A percentile compares a stretch with the other conserved stretches of the same genome.
Conservation (phyloP, 64 coral and sea anemone genomes). For the Montipora cactus region DNA sequence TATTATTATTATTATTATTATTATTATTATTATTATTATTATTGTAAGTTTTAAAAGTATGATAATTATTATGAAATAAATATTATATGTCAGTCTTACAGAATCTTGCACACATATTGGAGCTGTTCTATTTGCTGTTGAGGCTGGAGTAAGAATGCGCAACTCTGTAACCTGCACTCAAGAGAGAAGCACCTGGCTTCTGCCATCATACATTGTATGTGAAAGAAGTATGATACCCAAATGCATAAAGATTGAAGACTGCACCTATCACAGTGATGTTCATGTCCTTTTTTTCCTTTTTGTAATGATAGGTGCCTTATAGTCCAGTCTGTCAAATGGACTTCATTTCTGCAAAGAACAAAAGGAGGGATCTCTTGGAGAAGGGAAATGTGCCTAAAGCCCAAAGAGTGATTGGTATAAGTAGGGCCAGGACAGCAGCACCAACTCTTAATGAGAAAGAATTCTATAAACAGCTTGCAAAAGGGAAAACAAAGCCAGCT, state of each 20-base stretch:
- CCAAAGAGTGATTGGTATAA: conserved; percentile 18
- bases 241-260: background rate
- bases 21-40: too few relatives aligned
- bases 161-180: conserved; percentile 49
- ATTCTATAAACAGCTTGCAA: background rate
- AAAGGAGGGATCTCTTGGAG: conserved; percentile 37
- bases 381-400: background rate
- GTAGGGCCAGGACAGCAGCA: background rate
- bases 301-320: conserved; percentile 25
- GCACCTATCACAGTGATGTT: background rate
- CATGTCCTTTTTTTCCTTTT: conserved; percentile 1
- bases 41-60: too few relatives aligned
- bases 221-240: conserved; percentile 1
- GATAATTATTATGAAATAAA: too few relatives aligned
- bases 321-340: conserved; percentile 64
- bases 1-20: too few relatives aligned
- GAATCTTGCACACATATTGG: conserved; percentile 51
- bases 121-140: conserved; percentile 39
- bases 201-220: conserved; percentile 29
- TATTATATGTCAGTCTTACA: background rate
- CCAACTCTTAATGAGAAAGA: background rate
- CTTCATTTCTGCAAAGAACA: conserved; percentile 60
- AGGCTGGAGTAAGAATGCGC: conserved; percentile 43
- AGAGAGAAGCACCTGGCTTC: conserved; percentile 51
- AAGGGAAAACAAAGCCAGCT: background rate